These are phyloP conservation scores for Drosophila siamana DNA, from an alignment of 2,888 invertebrate species.

Conservation along the genomic window DNA sequence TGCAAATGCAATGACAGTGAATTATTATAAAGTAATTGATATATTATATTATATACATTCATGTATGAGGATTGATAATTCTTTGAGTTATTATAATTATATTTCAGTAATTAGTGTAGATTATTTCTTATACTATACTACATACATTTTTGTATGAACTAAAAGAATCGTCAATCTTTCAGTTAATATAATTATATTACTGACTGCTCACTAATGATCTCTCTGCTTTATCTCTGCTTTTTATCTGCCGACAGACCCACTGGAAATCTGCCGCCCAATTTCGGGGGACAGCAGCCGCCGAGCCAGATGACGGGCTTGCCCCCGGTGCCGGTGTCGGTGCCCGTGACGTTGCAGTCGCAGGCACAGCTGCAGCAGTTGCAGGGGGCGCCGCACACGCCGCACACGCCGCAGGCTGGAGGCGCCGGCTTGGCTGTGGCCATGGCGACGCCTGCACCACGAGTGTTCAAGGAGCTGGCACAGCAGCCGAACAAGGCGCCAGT, in stretches of 20 bases:
- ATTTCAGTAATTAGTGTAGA: too few relatives aligned
- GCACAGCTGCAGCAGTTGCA: constrained; percentile 50
- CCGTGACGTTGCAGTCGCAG: constrained; percentile 52
- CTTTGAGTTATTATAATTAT: too few relatives aligned
- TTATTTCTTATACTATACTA: too few relatives aligned
- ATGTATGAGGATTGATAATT: too few relatives aligned
- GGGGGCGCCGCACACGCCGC: constrained; percentile 49
- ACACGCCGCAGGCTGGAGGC: constrained; percentile 61
- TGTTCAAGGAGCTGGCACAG: constrained; percentile 85
- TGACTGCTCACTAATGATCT: too few relatives aligned
- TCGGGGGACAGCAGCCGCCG: constrained; percentile 70
- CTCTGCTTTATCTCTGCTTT: background rate
- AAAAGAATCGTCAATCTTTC: too few relatives aligned
- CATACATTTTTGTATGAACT: too few relatives aligned
- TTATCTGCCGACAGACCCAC: constrained; percentile 85
- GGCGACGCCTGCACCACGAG: constrained; percentile 83
- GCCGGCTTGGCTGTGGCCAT: constrained; percentile 83
- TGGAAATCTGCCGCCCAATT: constrained; percentile 85
- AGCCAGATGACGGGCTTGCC: constrained; percentile 67
- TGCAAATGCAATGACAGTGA: too few relatives aligned
- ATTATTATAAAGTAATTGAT: too few relatives aligned
- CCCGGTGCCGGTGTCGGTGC: constrained; percentile 57
- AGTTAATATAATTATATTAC: too few relatives aligned
- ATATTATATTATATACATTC: too few relatives aligned
- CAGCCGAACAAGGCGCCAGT: constrained; percentile 65